Evolutionary conservation across 92 coral and sea anemone genomes (phyloP), one percentile per base, ranked within the genome.

Genomic region (Nematostella vectensis): DNA sequence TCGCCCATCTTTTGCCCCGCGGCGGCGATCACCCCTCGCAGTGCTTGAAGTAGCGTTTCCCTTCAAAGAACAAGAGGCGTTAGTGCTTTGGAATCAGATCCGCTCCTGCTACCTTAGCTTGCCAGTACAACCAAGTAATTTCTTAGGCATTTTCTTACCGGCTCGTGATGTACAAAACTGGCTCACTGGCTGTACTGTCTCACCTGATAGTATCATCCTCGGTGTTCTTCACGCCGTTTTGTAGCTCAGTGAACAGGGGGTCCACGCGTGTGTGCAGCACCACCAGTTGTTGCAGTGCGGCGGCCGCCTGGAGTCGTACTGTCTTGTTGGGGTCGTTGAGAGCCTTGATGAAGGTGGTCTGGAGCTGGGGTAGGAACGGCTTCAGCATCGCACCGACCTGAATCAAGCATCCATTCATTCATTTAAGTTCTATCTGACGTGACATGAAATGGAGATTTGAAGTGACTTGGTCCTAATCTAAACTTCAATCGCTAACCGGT

Each of bases 1-100:
- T 91, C 98, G 4, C 98, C 89, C 91, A 91, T 91, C 56, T 91
- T 91, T 66, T 72, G 74, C 4, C 98, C 98, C 27, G 94, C 98
- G 25, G 95, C 94, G 16, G 83, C 52, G 39, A 83, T 69, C 71
- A 91, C 95, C 29, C 96, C 98, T 55, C 87, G 67, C 47, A 91
- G 62, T 10, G 98, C 98, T 55, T 91, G 98, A 57, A 86, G 78
- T 63, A 81, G 55, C 12, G 98, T 85, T 47, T 91, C 98, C 58
- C 98, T 91, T 52, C 21, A 69, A 4, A 50, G 50, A 70, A 19
- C 37, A 18, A 11, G 0, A 51, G 29, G 2, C 20, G 18, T 15
- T 18, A 19, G 22, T 29, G 26, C 16, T 31, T 18, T n/a, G 24
- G 18, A 61, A 33, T 30, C 8, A 48, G 55, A 2, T 26, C 38